Evolutionary conservation across 1,140 invertebrate species (phyloP).

Genomic region (Laupala kohalensis): DNA sequence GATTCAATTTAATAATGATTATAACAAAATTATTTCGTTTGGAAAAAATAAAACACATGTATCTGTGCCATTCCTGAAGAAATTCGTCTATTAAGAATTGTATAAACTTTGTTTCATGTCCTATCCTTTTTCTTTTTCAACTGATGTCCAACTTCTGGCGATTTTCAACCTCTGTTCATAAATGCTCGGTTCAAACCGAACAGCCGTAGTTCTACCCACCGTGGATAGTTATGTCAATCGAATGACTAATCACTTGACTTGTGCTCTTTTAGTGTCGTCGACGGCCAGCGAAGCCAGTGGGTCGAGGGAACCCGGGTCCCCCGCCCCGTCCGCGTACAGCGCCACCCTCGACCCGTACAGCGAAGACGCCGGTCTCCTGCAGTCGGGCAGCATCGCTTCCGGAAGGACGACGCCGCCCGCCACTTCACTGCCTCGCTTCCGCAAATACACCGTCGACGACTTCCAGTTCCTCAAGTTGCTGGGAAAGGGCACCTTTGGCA

Average conservation of each 20-base stretch:
- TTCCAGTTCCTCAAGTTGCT: slow-evolving; percentile 90
- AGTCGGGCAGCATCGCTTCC: background rate
- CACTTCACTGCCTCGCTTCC: slow-evolving; percentile 70
- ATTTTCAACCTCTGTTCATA: no score
- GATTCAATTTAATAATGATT: no score
- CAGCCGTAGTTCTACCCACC: no score
- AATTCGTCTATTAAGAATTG: no score
- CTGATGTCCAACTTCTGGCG: no score
- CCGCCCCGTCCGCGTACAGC: background rate
- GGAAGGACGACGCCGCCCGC: slow-evolving; percentile 69
- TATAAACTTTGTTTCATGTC: no score
- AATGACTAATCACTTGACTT: background rate
- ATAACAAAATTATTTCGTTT: no score
- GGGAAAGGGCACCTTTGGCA: slow-evolving; percentile 94
- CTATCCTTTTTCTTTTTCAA: no score
- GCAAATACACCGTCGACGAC: slow-evolving; percentile 77
- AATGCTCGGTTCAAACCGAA: no score
- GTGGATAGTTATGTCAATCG: background rate
- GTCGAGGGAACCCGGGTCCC: background rate
- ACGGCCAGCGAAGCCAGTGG: background rate
- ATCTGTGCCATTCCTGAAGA: no score
- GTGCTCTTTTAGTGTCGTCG: background rate
- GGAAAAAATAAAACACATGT: no score
- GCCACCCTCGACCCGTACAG: slow-evolving; percentile 4
- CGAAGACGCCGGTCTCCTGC: background rate